Percentiles rank a stretch among this genome's conserved stretches.
phyloP scores from a whole-genome alignment of 1,140 invertebrate species.

The Aphis gossypii region DNA sequence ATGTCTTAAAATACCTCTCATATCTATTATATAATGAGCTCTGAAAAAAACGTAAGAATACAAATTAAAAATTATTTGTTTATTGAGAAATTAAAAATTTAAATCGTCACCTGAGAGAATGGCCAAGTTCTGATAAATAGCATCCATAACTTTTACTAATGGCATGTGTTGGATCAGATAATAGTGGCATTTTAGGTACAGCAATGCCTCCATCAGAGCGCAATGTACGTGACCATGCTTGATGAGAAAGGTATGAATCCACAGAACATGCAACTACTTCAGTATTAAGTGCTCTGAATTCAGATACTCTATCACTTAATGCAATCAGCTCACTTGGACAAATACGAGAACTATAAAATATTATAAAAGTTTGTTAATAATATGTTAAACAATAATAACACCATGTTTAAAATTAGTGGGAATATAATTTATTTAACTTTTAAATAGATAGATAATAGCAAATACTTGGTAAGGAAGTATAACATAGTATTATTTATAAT shows the following conservation, averaged over 20 bases:
- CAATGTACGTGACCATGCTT: constrained; percentile 95
- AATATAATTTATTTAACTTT: neutral
- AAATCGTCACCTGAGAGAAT: constrained; percentile 78
- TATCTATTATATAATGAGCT: constrained; percentile 66
- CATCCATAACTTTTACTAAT: constrained; percentile 93
- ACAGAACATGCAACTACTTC: constrained; percentile 87
- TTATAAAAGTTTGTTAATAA: neutral
- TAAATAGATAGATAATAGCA: no score
- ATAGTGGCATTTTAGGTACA: constrained; percentile 93
- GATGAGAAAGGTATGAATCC: constrained; percentile 89
- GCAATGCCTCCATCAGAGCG: constrained; percentile 95
- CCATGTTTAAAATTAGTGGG: neutral
- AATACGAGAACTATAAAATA: constrained; percentile 76
- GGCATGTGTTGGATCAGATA: constrained; percentile 90
- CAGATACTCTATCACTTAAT: constrained; percentile 84
- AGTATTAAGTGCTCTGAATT: constrained; percentile 85
- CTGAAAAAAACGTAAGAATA: constrained; percentile 58
- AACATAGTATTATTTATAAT: neutral
- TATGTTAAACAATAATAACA: neutral
- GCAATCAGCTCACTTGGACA: constrained; percentile 95
- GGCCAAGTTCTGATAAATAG: constrained; percentile 88
- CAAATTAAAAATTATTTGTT: neutral
- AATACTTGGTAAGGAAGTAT: neutral
- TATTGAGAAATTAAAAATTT: neutral
- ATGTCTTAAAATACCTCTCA: constrained; percentile 63